Evolutionary conservation across 2,888 invertebrate species (phyloP).

Genomic region (Gandaritis pyraliata): DNA sequence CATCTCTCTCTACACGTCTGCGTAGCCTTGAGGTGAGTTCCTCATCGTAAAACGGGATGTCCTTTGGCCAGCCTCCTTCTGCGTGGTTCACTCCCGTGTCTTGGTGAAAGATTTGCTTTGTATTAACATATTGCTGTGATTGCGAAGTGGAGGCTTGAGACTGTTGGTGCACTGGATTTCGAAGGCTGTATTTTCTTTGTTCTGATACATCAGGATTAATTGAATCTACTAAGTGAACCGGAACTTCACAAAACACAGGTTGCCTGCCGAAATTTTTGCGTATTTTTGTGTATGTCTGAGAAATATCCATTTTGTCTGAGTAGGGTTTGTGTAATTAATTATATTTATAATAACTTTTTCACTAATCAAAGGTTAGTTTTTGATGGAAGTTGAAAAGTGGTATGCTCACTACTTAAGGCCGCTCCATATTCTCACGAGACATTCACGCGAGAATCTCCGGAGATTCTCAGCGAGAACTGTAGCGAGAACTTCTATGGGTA

Average conservation of each 20-base stretch:
- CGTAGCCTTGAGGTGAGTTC: conserved; percentile 88
- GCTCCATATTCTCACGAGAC: no score
- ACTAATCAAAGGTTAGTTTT: no score
- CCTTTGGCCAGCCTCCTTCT: conserved; percentile 94
- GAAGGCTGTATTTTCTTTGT: conserved; percentile 64
- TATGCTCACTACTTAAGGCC: no score
- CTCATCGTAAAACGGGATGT: conserved; percentile 84
- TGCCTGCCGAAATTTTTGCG: conserved; percentile 74
- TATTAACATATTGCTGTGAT: conserved; percentile 81
- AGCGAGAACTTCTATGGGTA: no score
- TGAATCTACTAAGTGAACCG: conserved; percentile 58
- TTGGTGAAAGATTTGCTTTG: conserved; percentile 77
- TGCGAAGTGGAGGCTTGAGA: conserved; percentile 62
- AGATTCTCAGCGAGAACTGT: no score
- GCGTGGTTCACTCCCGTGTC: conserved; percentile 86
- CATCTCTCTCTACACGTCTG: conserved; percentile 91
- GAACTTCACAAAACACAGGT: conserved; percentile 67
- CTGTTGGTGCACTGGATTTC: conserved; percentile 74
- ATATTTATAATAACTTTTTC: no score
- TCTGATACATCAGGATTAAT: conserved; percentile 58
- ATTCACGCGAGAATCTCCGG: no score
- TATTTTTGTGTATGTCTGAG: conserved; percentile 64
- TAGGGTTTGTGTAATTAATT: no score
- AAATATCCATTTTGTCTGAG: conserved; percentile 23
- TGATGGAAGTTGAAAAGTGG: no score